These are phyloP conservation scores for Colinus virginianus DNA, from an alignment of 2,113 vertebrate species.

Conservation along the genomic window DNA sequence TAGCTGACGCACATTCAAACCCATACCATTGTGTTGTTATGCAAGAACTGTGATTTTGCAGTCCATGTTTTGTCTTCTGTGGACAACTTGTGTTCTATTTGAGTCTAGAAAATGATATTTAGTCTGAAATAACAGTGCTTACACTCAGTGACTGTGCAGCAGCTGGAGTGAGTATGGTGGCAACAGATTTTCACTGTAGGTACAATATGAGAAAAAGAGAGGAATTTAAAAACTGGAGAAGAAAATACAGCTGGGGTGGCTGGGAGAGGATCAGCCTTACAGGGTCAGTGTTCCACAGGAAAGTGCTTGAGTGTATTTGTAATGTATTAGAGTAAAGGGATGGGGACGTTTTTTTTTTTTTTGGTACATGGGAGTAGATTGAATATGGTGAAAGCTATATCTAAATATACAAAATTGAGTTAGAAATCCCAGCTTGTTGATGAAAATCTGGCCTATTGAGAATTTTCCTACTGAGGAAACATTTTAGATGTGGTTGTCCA, in stretches of 20 bases:
- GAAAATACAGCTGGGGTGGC: background rate
- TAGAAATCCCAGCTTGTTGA: background rate
- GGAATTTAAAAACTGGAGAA: background rate
- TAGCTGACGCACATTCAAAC: background rate
- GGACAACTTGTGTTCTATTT: background rate
- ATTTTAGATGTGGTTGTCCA: background rate
- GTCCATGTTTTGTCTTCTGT: background rate
- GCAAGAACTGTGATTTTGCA: background rate
- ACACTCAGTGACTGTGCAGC: background rate
- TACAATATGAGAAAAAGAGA: background rate
- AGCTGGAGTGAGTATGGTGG: background rate
- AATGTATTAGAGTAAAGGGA: background rate
- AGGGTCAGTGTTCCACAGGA: background rate
- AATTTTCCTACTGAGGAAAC: background rate
- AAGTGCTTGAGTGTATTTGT: background rate
- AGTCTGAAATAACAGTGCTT: background rate
- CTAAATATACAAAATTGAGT: background rate
- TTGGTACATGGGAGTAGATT: background rate
- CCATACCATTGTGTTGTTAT: background rate
- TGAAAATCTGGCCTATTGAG: background rate
- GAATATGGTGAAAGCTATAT: background rate
- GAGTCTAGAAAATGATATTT: background rate
- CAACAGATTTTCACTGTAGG: background rate
- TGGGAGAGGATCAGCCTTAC: background rate
- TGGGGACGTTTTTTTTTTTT: background rate